Conservation (phyloP, 2,113 vertebrate species). For the Lampris megalopsis region DNA sequence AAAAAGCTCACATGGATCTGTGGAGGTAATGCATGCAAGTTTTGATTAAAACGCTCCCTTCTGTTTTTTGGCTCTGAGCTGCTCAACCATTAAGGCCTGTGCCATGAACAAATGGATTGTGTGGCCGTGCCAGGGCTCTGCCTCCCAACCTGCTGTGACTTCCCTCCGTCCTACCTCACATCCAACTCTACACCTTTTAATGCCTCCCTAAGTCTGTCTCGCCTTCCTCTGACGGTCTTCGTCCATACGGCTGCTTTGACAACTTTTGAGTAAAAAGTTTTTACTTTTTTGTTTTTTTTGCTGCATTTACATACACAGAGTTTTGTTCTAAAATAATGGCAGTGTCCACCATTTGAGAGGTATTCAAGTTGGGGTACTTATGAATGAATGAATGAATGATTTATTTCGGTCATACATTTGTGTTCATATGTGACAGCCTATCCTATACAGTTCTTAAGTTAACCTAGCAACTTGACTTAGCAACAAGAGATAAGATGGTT, state of each 20-base stretch:
- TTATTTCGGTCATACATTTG: no score
- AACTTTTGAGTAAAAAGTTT: conserved; percentile 39
- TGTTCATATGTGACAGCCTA: no score
- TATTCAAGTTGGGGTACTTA: no score
- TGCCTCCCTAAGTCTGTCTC: conserved; percentile 36
- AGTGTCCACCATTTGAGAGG: neutral
- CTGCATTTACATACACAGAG: neutral
- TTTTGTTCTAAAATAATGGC: neutral
- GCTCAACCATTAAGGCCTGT: conserved; percentile 63
- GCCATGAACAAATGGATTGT: conserved; percentile 75
- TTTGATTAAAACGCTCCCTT: conserved; percentile 78
- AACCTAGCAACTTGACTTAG: no score
- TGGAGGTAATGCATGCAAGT: conserved; percentile 67
- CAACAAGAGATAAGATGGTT: no score
- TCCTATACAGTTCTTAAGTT: no score
- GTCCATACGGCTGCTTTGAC: conserved; percentile 46
- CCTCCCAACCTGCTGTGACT: conserved; percentile 56
- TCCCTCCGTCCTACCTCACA: conserved; percentile 27
- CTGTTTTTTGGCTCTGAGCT: conserved; percentile 68
- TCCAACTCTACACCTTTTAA: conserved; percentile 51
- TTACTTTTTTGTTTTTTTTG: conserved; percentile 1
- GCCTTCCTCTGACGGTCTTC: conserved; percentile 28
- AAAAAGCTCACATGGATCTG: conserved; percentile 46
- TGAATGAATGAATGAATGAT: no score
- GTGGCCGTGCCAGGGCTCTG: conserved; percentile 45